Evolutionary conservation across 1,140 invertebrate species (phyloP), one percentile per base, ranked within the genome.

Genomic region (Myzus persicae): DNA sequence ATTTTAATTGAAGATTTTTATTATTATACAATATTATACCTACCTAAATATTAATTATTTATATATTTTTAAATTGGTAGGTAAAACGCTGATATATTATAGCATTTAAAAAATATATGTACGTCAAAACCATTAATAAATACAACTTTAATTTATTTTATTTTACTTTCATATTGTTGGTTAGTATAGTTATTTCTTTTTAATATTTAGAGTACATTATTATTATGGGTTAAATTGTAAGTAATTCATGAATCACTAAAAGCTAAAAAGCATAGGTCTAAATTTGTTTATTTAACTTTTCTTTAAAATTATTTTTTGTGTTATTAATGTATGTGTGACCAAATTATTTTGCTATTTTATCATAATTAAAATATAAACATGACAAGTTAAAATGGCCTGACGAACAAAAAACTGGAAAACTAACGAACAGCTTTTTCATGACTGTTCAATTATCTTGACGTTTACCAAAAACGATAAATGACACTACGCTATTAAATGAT

Each of bases 401-500:
- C 8, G 26, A 90, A 90, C 24, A 90, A 26, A 90, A 54, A 59
- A 26, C 48, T 31, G 51, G 18, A 31, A 54, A 59, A 38, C 38
- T 40, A 38, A 54, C 46, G 11, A 54, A 90, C 22, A 90, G 54
- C 36, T 31, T 59, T 59, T 59, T 90, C 88, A 59, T 54, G 24
- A 90, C 18, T 26, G 51, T 59, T 90, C 48, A 59, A 90, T 90
- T 90, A 59, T 40, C 38, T 59, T 59, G 88, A 59, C 88, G 1
- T 90, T 38, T 59, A 90, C 51, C 24, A 90, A 90, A 59, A 54
- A 59, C 38, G 48, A 90, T 90, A 59, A 90, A 90, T 90, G 42
- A 42, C 36, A 24, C 88, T 42, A 2, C 48, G 3, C 51, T 38
- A 59, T 36, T 89, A 24, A 67, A 76, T 89, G 46, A 89, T 89